Conservation (phyloP, 2,113 vertebrate species). For the Sus scrofa region T2T-Sscrofa CM000817.6:68897501-68898000, state of each 20-base stretch:
- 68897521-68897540: background rate
- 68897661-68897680: no score
- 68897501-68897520: background rate
- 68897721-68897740: background rate
- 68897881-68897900: no score
- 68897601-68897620: background rate
- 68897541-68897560: background rate
- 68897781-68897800: no score
- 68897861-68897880: background rate
- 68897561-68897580: background rate
- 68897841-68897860: background rate
- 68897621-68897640: no score
- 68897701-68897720: background rate
- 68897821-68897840: no score
- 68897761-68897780: no score
- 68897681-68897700: background rate
- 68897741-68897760: background rate
- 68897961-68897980: background rate
- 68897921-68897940: accelerated
- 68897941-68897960: background rate
- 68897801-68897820: no score
- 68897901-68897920: accelerated
- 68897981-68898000: background rate
- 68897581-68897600: no score
- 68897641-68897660: no score